Evolutionary conservation across 1,140 invertebrate species (phyloP).

Genomic region (Archivesica marissinica): DNA sequence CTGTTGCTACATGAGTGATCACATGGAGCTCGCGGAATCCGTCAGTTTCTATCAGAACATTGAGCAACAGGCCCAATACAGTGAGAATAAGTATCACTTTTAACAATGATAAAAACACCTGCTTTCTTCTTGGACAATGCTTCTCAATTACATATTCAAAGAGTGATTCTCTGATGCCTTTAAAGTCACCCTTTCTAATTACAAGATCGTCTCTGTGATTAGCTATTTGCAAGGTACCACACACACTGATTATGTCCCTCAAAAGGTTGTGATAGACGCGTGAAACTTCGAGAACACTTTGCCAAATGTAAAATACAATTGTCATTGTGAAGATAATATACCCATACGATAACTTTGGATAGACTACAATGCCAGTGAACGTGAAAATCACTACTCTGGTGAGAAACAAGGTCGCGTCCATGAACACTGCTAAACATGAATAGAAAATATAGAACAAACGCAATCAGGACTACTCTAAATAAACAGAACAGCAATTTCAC

Average conservation of each 20-base stretch:
- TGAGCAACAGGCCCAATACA: conserved; percentile 8
- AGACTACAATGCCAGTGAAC: conserved; percentile 34
- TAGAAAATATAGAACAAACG: conserved; percentile 23
- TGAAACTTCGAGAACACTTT: not conserved
- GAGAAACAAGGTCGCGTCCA: conserved; percentile 27
- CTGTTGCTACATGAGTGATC: conserved; percentile 31
- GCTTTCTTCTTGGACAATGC: conserved; percentile 24
- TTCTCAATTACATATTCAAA: conserved; percentile 45
- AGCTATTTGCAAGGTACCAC: not conserved
- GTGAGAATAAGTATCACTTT: conserved; percentile 4
- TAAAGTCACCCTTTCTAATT: not conserved
- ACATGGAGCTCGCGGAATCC: conserved; percentile 12
- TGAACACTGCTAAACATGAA: conserved; percentile 45
- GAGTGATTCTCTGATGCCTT: not conserved
- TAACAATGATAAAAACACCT: conserved; percentile 22
- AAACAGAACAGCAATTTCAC: not conserved
- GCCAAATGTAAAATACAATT: conserved; percentile 33
- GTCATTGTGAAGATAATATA: conserved; percentile 42
- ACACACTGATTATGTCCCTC: conserved; percentile 8
- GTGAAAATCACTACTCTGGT: conserved; percentile 28
- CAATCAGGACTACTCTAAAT: not conserved
- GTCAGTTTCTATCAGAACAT: conserved; percentile 39
- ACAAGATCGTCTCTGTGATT: not conserved
- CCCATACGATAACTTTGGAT: conserved; percentile 35
- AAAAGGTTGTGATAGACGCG: conserved; percentile 36